These are phyloP conservation scores for Myopa tessellatipennis DNA, from an alignment of 2,888 invertebrate species.

Conservation along the genomic window DNA sequence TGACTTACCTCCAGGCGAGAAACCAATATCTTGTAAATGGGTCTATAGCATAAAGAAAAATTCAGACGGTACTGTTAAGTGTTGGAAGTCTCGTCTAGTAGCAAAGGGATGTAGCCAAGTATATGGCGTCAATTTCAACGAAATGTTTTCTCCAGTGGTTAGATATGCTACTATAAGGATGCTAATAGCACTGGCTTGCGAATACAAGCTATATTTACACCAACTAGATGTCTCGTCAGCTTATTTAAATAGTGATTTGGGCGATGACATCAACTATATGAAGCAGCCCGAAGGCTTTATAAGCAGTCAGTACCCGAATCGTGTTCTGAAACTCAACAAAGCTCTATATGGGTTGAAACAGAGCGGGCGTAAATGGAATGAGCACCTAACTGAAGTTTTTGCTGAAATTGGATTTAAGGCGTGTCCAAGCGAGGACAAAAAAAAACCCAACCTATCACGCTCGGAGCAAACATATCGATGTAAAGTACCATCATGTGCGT, in stretches of 20 bases:
- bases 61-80: conserved; percentile 29
- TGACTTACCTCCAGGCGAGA: conserved; percentile 31
- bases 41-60: conserved; percentile 29
- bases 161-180: conserved; percentile 46
- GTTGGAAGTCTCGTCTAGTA: conserved; percentile 36
- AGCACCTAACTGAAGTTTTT: conserved; percentile 41
- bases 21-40: conserved; percentile 32
- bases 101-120: conserved; percentile 41
- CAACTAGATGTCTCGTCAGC: conserved; percentile 48
- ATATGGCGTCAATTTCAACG: conserved; percentile 44
- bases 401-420: conserved; percentile 44
- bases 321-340: conserved; percentile 43
- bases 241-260: conserved; percentile 48
- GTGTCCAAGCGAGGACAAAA: conserved; percentile 42
- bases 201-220: conserved; percentile 44
- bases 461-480: conserved; percentile 40
- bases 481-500: conserved; percentile 38
- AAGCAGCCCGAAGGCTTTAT: conserved; percentile 44
- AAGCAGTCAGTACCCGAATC: conserved; percentile 20
- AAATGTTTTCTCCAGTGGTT: conserved; percentile 48
- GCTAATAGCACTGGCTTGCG: conserved; percentile 46
- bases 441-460: conserved; percentile 34
- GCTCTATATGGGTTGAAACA: conserved; percentile 50
- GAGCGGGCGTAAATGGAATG: conserved; percentile 48
- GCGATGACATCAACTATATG: conserved; percentile 49